A percentile compares a stretch with the other conserved stretches of the same genome.
Evolutionary conservation across 2,888 invertebrate species (phyloP).

Genomic region (Andrena hattorfiana): DNA sequence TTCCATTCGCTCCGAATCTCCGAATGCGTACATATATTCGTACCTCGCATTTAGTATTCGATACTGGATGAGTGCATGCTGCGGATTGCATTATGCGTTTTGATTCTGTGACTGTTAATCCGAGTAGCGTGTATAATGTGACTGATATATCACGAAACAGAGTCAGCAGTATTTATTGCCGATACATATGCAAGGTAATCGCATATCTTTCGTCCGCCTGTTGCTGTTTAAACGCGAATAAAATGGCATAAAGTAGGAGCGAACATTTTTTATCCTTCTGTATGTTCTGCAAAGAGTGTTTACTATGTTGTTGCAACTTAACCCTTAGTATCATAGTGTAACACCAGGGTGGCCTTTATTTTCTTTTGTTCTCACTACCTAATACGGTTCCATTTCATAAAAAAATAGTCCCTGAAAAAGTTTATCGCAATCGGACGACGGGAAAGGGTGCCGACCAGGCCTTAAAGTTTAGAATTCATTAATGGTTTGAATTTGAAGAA

Average conservation of each 20-base stretch:
- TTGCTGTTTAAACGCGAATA: slow-evolving; percentile 7
- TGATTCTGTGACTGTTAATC: slow-evolving; percentile 30
- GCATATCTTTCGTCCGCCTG: neutral
- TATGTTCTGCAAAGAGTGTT: neutral
- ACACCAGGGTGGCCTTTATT: no score
- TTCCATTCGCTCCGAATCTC: neutral
- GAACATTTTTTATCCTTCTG: neutral
- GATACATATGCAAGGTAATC: neutral
- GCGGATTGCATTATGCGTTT: slow-evolving; percentile 4
- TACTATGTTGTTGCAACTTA: no score
- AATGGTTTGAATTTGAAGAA: no score
- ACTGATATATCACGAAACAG: neutral
- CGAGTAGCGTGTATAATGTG: slow-evolving; percentile 15
- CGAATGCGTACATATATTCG: neutral
- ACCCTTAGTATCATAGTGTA: no score
- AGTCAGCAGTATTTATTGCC: slow-evolving; percentile 4
- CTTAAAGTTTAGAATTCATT: no score
- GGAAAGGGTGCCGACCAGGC: no score
- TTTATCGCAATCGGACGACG: no score
- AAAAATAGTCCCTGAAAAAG: no score
- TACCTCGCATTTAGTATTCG: slow-evolving; percentile 6
- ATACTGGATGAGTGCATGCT: neutral
- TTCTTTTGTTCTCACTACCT: no score
- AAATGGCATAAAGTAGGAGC: neutral
- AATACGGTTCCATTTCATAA: no score